A percentile compares a stretch with the other conserved stretches of the same genome.
Evolutionary conservation across 2,888 invertebrate genomes (phyloP).

Genomic region (Conchocele bisecta): DNA sequence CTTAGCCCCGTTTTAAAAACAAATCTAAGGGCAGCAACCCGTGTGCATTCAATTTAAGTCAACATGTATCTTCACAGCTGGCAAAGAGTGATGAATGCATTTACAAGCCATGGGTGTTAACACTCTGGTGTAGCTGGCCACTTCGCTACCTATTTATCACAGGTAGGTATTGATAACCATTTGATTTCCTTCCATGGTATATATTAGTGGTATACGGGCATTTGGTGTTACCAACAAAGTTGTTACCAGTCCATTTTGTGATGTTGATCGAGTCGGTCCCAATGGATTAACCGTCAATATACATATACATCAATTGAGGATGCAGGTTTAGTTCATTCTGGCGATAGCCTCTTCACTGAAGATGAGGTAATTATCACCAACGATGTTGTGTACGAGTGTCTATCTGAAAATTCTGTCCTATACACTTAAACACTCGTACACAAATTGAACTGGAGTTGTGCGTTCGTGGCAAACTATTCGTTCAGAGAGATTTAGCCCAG

Average conservation of each 20-base stretch:
- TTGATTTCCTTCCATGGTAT: not conserved
- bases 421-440: slow-evolving; percentile 27
- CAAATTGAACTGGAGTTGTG: slow-evolving; percentile 23
- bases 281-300: slow-evolving; percentile 13
- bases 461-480: slow-evolving; percentile 24
- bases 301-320: slow-evolving; percentile 9
- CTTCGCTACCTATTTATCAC: slow-evolving; percentile 5
- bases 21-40: slow-evolving; percentile 20
- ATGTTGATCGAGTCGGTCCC: not conserved
- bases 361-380: not conserved
- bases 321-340: slow-evolving; percentile 10
- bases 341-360: slow-evolving; percentile 15
- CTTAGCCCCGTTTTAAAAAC: slow-evolving; percentile 22
- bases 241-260: slow-evolving; percentile 34
- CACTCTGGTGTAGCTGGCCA: slow-evolving; percentile 18
- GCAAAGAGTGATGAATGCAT: slow-evolving; percentile 12
- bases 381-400: slow-evolving; percentile 8
- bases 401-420: slow-evolving; percentile 8
- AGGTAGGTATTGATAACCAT: slow-evolving; percentile 2
- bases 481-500: slow-evolving; percentile 8
- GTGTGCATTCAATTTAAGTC: slow-evolving; percentile 13
- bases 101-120: slow-evolving; percentile 17
- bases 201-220: slow-evolving; percentile 22
- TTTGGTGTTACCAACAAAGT: slow-evolving; percentile 37
- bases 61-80: slow-evolving; percentile 7